phyloP scores from a whole-genome alignment of 1,140 invertebrate species.

The Lineus longissimus region DNA sequence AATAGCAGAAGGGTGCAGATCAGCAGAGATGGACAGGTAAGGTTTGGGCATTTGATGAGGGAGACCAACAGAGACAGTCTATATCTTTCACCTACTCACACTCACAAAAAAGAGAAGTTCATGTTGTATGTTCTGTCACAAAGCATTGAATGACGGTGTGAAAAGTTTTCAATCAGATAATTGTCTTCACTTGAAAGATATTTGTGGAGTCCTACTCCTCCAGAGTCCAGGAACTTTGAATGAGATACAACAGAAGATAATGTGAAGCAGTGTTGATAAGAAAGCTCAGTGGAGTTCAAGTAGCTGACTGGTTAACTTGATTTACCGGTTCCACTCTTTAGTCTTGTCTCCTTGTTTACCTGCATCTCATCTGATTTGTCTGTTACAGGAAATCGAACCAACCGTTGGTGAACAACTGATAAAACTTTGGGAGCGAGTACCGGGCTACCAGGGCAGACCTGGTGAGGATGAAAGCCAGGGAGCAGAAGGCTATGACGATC shows the following conservation, averaged over 20 bases:
- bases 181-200: too few relatives aligned
- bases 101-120: background rate
- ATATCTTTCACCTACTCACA: background rate
- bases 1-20: constrained; percentile 57
- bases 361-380: too few relatives aligned
- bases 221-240: too few relatives aligned
- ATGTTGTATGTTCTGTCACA: constrained; percentile 3
- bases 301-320: too few relatives aligned
- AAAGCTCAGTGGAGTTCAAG: too few relatives aligned
- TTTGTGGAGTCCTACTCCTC: too few relatives aligned
- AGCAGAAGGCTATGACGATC: too few relatives aligned
- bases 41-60: background rate
- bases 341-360: too few relatives aligned
- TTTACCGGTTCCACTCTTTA: too few relatives aligned
- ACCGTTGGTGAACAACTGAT: constrained; percentile 53
- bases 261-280: too few relatives aligned
- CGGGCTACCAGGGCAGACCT: background rate
- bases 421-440: constrained; percentile 52
- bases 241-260: too few relatives aligned
- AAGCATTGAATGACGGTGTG: too few relatives aligned
- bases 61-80: background rate
- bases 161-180: background rate
- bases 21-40: constrained; percentile 59
- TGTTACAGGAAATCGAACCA: constrained; percentile 57
- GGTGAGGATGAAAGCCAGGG: background rate